Base-by-base conservation (phyloP, 2,888 invertebrate species). In the Agelastica alni region DNA sequence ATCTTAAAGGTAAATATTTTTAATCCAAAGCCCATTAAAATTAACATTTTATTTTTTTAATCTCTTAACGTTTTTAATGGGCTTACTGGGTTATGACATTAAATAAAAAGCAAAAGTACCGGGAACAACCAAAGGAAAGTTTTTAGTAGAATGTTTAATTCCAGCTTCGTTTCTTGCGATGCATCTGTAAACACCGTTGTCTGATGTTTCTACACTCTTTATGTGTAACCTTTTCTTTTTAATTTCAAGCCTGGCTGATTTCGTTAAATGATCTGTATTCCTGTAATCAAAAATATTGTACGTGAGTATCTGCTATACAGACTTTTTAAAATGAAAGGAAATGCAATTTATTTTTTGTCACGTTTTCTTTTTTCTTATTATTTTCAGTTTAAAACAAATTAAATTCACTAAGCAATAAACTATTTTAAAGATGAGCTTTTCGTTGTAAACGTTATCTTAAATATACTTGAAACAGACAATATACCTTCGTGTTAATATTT, bases 101-200 rank as follows among this genome's bases (percentile, higher is more conserved):
- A n/a, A n/a, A n/a, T n/a, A n/a, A n/a, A n/a, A n/a, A n/a, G n/a
- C n/a, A n/a, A n/a, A n/a, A n/a, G n/a, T 36, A 83, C 84, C 82
- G 72, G 77, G 70, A 20, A 84, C 76, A 43, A 79, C 78, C 14
- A 85, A 72, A 2, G 81, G 73, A 60, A 81, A 81, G 70, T 81
- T 82, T 55, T 77, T 77, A 4, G 70, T 66, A 65, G 83, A 83
- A 56, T 78, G 75, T 39, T 78, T 76, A 18, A 75, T 74, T 1
- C 87, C 88, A 4, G 86, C 89, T 26, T 83, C 82, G 76, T 89
- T 90, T 54, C 81, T 80, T 12, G 85, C 88, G 43, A 81, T 76
- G 71, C 91, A 91, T 16, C 85, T 83, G 76, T 90, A 91, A 51
- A 89, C 82, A 0, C 90, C 91, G 73, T 87, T 88, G 69, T 87